A percentile compares a stretch with the other conserved stretches of the same genome.
These are phyloP conservation scores for Holothuria glaberrima DNA, from an alignment of 35 echinoderm and acorn worm genomes.

Conservation along the genomic window DNA sequence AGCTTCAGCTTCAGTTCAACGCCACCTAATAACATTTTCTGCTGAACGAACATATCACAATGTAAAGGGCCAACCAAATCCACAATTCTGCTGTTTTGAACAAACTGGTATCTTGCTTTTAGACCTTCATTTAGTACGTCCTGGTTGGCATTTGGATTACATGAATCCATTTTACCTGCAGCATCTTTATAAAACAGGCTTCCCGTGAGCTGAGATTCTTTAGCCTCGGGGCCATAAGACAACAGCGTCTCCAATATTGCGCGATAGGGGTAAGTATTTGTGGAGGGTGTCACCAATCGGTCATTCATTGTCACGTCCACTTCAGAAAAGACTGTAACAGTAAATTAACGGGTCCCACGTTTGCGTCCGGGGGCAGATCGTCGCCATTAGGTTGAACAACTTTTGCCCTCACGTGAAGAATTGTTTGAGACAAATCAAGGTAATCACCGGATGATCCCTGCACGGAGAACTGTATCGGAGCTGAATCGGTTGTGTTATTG, in stretches of 20 bases:
- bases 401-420: conserved; percentile 63
- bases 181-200: conserved; percentile 75
- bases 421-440: conserved; percentile 43
- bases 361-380: conserved; percentile 15
- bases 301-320: conserved; percentile 9
- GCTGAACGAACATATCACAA: conserved; percentile 6
- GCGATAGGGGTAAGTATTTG: conserved; percentile 50
- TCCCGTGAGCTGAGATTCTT: conserved; percentile 22
- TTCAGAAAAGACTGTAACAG: conserved; percentile 13
- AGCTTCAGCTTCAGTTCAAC: conserved; percentile 3
- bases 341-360: conserved; percentile 5
- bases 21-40: conserved; percentile 20
- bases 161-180: conserved; percentile 34
- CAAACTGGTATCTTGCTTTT: conserved; percentile 35
- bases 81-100: background rate
- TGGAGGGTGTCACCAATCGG: conserved; percentile 20
- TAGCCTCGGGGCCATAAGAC: conserved; percentile 33
- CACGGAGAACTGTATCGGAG: conserved; percentile 52
- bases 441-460: conserved; percentile 13
- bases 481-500: conserved; percentile 40
- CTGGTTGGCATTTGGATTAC: background rate
- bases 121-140: background rate
- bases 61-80: conserved; percentile 11
- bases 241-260: conserved; percentile 27
- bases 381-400: conserved; percentile 29